These are phyloP conservation scores for Campoplex nolae DNA, from an alignment of 2,888 invertebrate genomes.

Conservation along the genomic window DNA sequence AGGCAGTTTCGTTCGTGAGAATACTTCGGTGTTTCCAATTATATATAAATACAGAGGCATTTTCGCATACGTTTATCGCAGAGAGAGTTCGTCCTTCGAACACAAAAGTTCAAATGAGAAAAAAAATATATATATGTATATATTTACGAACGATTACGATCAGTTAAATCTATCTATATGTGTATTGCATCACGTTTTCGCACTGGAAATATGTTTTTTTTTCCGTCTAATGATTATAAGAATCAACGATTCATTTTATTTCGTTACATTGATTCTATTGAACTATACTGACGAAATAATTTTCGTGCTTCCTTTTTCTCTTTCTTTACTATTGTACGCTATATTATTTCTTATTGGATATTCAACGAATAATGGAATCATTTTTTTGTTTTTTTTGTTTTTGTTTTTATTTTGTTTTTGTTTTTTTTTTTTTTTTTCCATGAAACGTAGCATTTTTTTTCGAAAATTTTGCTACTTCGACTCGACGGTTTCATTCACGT, in stretches of 20 bases:
- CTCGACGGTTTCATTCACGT: background rate
- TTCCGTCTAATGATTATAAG: constrained; percentile 45
- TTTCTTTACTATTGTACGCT: constrained; percentile 35
- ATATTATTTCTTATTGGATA: constrained; percentile 26
- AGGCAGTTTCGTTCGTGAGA: constrained; percentile 65
- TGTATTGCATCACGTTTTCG: constrained; percentile 27
- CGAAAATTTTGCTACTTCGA: background rate
- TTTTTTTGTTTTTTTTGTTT: background rate
- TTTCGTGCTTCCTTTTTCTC: background rate
- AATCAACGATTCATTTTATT: constrained; percentile 20
- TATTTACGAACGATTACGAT: constrained; percentile 3
- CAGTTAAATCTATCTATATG: background rate
- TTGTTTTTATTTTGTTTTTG: too few species aligned
- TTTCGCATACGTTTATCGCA: constrained; percentile 43
- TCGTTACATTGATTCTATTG: constrained; percentile 52
- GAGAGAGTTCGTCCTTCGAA: constrained; percentile 42
- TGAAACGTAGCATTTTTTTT: background rate
- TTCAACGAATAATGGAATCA: constrained; percentile 40
- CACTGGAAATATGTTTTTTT: constrained; percentile 39
- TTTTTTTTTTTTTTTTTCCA: too few species aligned
- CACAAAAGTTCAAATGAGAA: background rate
- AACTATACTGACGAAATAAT: background rate
- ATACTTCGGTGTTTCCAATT: constrained; percentile 44
- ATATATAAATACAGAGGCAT: constrained; percentile 37
- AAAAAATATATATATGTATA: background rate